Conservation (phyloP, 2,888 invertebrate genomes). For the Tetheella fluctuosa region DNA sequence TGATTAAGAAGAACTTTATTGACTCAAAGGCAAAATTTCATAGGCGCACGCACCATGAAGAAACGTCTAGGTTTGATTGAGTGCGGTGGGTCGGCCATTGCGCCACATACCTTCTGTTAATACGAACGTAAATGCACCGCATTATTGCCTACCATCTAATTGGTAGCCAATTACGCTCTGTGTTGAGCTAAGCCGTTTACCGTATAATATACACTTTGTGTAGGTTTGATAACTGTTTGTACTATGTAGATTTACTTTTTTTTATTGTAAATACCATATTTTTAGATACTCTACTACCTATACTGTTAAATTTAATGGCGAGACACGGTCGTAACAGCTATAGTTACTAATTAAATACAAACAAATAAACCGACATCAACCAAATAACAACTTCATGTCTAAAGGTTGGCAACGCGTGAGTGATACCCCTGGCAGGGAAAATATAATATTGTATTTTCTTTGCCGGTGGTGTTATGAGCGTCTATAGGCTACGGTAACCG, state of each 20-base stretch:
- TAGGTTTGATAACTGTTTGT: neutral
- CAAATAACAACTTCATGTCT: no score
- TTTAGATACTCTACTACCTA: no score
- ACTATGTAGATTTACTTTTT: neutral
- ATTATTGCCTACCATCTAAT: conserved; percentile 51
- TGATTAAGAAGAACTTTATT: conserved; percentile 1
- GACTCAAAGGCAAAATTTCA: neutral
- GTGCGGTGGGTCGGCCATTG: conserved; percentile 33
- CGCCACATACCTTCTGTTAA: conserved; percentile 58
- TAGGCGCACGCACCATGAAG: conserved; percentile 25
- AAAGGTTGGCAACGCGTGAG: no score
- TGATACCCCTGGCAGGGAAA: no score
- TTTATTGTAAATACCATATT: no score
- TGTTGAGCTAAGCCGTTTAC: conserved; percentile 17
- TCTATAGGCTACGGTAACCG: no score
- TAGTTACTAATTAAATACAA: no score
- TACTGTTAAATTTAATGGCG: no score
- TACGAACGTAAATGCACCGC: conserved; percentile 56
- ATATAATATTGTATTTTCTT: no score
- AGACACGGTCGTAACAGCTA: no score
- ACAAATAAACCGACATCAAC: no score
- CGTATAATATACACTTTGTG: neutral
- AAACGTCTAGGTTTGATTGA: conserved; percentile 34
- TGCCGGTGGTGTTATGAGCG: no score
- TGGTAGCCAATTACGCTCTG: conserved; percentile 51